Evolutionary conservation across 1,140 invertebrate genomes (phyloP).

Genomic region (Calosoma granatense): DNA sequence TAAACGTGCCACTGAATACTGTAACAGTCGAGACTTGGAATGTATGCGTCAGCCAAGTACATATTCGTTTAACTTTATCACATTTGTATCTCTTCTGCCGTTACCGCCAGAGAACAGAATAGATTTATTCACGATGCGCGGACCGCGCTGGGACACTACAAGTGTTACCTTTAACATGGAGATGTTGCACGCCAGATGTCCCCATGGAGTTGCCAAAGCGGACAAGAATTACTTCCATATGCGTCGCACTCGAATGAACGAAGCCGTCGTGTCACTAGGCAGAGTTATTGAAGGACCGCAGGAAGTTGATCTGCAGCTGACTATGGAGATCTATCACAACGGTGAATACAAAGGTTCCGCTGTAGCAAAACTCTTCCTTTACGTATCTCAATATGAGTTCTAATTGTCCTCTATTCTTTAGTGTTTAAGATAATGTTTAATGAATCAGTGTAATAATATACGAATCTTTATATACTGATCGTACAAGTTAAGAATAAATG

Average conservation of each 20-base stretch:
- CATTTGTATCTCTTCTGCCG: constrained; percentile 73
- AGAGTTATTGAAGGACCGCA: constrained; percentile 71
- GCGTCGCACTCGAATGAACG: constrained; percentile 18
- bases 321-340: constrained; percentile 72
- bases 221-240: constrained; percentile 53
- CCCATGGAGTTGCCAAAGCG: constrained; percentile 45
- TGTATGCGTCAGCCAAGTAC: constrained; percentile 70
- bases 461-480: no score
- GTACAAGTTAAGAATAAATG: no score
- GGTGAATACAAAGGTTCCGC: constrained; percentile 16
- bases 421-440: no score
- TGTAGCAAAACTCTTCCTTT: not conserved
- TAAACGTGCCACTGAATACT: constrained; percentile 54
- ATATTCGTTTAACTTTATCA: constrained; percentile 85
- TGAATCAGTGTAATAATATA: no score
- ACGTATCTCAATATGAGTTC: constrained; percentile 1
- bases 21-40: constrained; percentile 52
- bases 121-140: constrained; percentile 80
- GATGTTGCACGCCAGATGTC: constrained; percentile 51
- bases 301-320: constrained; percentile 76
- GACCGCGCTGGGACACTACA: constrained; percentile 55
- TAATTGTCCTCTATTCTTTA: no score
- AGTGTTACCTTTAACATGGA: constrained; percentile 66
- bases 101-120: constrained; percentile 55
- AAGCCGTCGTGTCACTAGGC: constrained; percentile 59